Base-by-base conservation (phyloP, 1,140 invertebrate species). In the Drosophila suzukii region DNA sequence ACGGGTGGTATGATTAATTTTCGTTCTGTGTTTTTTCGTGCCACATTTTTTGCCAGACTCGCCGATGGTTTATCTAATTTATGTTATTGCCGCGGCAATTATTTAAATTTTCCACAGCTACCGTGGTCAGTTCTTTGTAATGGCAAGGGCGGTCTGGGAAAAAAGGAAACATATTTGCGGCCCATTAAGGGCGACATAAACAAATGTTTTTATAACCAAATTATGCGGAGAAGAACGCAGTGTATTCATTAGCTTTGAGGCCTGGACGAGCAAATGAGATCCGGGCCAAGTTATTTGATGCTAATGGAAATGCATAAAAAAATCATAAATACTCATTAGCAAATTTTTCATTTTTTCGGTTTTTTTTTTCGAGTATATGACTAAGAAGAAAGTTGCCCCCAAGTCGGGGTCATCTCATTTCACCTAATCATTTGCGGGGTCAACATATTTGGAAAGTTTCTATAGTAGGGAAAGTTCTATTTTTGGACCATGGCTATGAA, bases 241-340 rank as follows among this genome's bases (percentile, higher is more conserved):
- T 67, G 66, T 51, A 77, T 86, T 86, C 78, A 86, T 86, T 82
- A 86, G 78, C 62, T 34, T 32, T 12, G 36, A 30, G 47, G 53
- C 15, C 58, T 62, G 51, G 41, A 30, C 34, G 50, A 44, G 72
- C 61, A 41, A 75, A 75, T 57, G 51, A 75, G 55, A 76, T 68
- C 30, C 72, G 41, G 15, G 47, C 39, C 61, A 34, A 68, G 43
- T 65, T 59, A 30, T 66, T 54, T 75, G 49, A 88, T 86, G 82
- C 83, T 86, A 86, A 86, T 86, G 82, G 83, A 73, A 88, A 86
- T 86, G 75, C 82, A 86, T 86, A 86, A 86, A 88, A 86, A 88
- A 68, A 63, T 59, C 83, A 88, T 86, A 86, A 86, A 86, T 86
- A 88, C 83, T 86, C 79, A 86, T 86, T 86, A 86, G 83, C 58